Percentiles rank a stretch among this genome's conserved stretches.
These are phyloP conservation scores for Brachyopa scutellaris DNA, from an alignment of 2,888 invertebrate genomes.

Conservation along the genomic window DNA sequence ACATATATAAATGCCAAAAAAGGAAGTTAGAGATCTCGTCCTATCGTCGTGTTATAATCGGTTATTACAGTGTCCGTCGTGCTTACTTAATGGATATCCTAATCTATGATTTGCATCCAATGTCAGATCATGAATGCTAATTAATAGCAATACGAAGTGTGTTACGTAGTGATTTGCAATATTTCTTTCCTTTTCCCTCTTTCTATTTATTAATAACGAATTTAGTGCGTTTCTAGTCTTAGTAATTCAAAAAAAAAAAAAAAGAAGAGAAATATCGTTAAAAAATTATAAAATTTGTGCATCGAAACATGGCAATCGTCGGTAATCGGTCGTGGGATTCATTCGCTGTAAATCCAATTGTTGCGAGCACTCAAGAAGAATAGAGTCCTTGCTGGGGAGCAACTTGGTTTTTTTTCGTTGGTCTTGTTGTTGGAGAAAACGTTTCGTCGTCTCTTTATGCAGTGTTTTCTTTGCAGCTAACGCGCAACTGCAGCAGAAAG, in stretches of 20 bases:
- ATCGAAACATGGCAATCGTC: conserved; percentile 57
- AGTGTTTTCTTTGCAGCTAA: conserved; percentile 50
- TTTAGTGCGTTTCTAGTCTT: conserved; percentile 55
- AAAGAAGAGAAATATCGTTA: neutral
- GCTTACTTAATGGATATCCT: conserved; percentile 62
- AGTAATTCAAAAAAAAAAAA: neutral
- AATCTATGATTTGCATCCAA: conserved; percentile 64
- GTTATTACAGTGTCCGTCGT: conserved; percentile 12
- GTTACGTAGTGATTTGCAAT: conserved; percentile 51
- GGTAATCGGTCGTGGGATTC: conserved; percentile 63
- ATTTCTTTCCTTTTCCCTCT: conserved; percentile 11
- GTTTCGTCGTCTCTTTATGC: conserved; percentile 31
- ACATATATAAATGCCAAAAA: neutral
- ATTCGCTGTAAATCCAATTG: conserved; percentile 59
- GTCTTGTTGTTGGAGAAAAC: conserved; percentile 22
- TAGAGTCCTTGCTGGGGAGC: conserved; percentile 38
- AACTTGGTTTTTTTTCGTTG: too few relatives aligned
- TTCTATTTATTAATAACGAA: neutral
- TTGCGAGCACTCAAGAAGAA: conserved; percentile 54
- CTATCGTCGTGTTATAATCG: conserved; percentile 5
- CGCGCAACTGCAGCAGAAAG: conserved; percentile 72
- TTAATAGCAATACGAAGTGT: conserved; percentile 12
- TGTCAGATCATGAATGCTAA: conserved; percentile 51
- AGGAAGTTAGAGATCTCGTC: neutral
- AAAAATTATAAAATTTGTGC: neutral